These are phyloP conservation scores for Trichonephila clavata DNA, from an alignment of 1,140 invertebrate species.

Conservation along the genomic window DNA sequence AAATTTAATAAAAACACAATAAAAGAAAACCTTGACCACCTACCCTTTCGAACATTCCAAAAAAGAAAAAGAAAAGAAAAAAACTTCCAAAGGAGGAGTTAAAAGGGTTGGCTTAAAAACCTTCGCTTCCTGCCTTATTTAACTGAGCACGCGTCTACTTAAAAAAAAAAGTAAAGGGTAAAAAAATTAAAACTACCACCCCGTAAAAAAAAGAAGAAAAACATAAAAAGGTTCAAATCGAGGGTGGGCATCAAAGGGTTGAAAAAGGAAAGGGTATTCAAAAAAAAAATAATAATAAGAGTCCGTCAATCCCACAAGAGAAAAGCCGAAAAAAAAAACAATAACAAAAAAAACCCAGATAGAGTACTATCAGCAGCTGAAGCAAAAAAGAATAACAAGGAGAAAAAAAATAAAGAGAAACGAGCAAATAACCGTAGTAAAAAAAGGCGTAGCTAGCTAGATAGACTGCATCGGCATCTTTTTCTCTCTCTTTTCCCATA, in stretches of 20 bases:
- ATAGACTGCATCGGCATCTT: conserved; percentile 49
- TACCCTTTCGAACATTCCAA: not conserved
- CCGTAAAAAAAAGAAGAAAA: not conserved
- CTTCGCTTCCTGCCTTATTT: not conserved
- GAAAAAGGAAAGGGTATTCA: conserved; percentile 20
- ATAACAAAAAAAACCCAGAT: not conserved
- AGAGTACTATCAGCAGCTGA: not conserved
- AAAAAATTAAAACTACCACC: not conserved
- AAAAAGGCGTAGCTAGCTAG: conserved; percentile 63
- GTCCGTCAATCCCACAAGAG: conserved; percentile 16
- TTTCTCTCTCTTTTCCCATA: conserved; percentile 56
- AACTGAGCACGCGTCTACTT: not conserved
- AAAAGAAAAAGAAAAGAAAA: not conserved
- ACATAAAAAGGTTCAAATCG: conserved; percentile 15
- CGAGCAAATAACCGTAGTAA: conserved; percentile 39
- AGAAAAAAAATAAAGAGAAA: not conserved
- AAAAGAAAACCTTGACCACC: conserved; percentile 22
- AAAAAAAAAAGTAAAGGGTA: conserved; percentile 4
- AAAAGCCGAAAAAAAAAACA: not conserved
- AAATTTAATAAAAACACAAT: not conserved
- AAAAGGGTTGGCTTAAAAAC: conserved; percentile 15
- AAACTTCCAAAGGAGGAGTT: not conserved
- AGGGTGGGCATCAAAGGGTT: conserved; percentile 54
- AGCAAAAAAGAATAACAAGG: conserved; percentile 29
- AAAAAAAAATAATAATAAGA: not conserved